Conservation (phyloP, 1,140 invertebrate genomes). For the Stenopsyche tienmushanensis region DNA sequence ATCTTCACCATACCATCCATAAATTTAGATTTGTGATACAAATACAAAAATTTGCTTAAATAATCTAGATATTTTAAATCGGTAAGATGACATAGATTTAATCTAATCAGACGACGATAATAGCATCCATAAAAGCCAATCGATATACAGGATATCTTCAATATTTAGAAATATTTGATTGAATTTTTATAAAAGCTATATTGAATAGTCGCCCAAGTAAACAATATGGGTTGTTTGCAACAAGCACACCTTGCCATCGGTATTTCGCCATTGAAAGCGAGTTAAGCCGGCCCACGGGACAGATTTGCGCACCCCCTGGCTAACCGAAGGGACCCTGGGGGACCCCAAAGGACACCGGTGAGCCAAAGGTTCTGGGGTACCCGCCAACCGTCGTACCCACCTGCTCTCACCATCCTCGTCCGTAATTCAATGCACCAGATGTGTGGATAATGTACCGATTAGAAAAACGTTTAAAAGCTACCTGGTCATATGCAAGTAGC, state of each 20-base stretch:
- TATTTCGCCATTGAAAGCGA: background rate
- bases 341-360: constrained; percentile 1
- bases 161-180: too few species aligned
- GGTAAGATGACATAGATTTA: too few species aligned
- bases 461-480: constrained; percentile 23
- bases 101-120: too few species aligned
- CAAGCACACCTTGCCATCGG: constrained; percentile 1
- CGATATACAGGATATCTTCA: too few species aligned
- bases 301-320: background rate
- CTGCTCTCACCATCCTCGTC: constrained; percentile 2
- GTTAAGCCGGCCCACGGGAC: background rate
- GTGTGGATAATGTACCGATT: constrained; percentile 26
- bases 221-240: background rate
- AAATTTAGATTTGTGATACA: too few species aligned
- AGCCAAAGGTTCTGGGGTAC: constrained; percentile 2
- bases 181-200: too few species aligned
- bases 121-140: too few species aligned
- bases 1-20: too few species aligned
- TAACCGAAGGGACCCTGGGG: background rate
- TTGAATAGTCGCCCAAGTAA: too few species aligned
- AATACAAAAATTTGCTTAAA: too few species aligned
- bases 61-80: too few species aligned
- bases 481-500: constrained; percentile 1
- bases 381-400: constrained; percentile 24
- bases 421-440: constrained; percentile 18